Percentiles rank a stretch among this genome's conserved stretches.
Evolutionary conservation across 2,113 vertebrate species (phyloP).

Genomic region (Hoplias malabaricus): DNA sequence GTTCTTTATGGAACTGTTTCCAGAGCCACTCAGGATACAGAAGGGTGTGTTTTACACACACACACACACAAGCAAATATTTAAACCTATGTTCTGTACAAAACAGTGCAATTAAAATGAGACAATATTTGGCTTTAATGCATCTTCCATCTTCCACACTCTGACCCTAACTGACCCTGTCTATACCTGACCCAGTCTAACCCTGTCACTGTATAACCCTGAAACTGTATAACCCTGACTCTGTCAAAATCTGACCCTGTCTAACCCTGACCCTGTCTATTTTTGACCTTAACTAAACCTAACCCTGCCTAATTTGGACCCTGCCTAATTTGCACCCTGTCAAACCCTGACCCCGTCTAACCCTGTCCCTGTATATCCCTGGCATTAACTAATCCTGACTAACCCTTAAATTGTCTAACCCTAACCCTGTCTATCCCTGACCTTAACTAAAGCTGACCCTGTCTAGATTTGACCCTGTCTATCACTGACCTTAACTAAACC

Average conservation of each 20-base stretch:
- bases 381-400: not conserved
- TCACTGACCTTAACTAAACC: too few species aligned
- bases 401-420: not conserved
- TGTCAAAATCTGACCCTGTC: not conserved
- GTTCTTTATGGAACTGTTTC: constrained; percentile 47
- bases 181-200: not conserved
- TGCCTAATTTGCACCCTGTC: too few species aligned
- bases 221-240: too few species aligned
- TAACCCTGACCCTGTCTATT: not conserved
- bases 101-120: too few species aligned
- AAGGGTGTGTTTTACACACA: constrained; percentile 55
- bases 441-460: not conserved
- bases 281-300: not conserved
- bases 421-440: not conserved
- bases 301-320: too few species aligned
- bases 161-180: not conserved
- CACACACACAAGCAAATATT: not conserved
- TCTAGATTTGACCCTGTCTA: too few species aligned
- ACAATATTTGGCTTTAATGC: too few species aligned
- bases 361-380: too few species aligned
- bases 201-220: too few species aligned
- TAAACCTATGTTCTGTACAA: too few species aligned
- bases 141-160: too few species aligned
- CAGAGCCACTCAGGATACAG: constrained; percentile 25
- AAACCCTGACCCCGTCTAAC: too few species aligned